phyloP scores from a whole-genome alignment of 2,888 invertebrate species.

The Ceraclea dissimilis region DNA sequence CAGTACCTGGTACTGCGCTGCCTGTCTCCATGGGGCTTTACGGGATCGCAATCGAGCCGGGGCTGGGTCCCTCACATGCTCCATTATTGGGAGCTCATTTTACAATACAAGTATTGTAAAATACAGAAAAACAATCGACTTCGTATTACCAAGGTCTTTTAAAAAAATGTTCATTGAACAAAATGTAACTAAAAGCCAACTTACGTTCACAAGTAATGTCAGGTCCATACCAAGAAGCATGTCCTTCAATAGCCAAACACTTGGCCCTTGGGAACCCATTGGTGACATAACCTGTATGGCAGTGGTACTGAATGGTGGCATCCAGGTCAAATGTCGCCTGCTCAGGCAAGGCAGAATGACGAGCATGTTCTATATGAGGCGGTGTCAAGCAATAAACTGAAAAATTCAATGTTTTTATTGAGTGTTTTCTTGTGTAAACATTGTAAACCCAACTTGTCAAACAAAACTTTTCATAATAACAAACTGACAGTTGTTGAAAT shows the following conservation, averaged over 20 bases:
- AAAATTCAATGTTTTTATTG: not conserved
- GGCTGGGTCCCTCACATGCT: no score
- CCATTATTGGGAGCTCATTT: no score
- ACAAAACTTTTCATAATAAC: not conserved
- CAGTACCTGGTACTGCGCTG: no score
- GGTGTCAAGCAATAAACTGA: constrained; percentile 79
- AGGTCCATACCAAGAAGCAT: constrained; percentile 95
- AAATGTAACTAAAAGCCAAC: constrained; percentile 31
- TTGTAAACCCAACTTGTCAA: no score
- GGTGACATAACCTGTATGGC: constrained; percentile 88
- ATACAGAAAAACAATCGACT: no score
- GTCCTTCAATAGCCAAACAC: constrained; percentile 81
- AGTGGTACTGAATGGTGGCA: constrained; percentile 86
- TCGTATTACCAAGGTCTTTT: no score
- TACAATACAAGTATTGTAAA: no score
- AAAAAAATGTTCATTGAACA: no score
- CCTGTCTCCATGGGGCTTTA: no score
- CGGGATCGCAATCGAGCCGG: no score
- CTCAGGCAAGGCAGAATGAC: constrained; percentile 80
- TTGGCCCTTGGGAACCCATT: constrained; percentile 89
- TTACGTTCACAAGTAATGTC: constrained; percentile 93
- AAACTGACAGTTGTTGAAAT: not conserved
- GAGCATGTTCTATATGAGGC: constrained; percentile 75
- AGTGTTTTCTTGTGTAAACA: no score
- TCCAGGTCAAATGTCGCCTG: constrained; percentile 86